Base-by-base conservation (phyloP, 1,140 invertebrate species). In the Hyphantria cunea region DNA sequence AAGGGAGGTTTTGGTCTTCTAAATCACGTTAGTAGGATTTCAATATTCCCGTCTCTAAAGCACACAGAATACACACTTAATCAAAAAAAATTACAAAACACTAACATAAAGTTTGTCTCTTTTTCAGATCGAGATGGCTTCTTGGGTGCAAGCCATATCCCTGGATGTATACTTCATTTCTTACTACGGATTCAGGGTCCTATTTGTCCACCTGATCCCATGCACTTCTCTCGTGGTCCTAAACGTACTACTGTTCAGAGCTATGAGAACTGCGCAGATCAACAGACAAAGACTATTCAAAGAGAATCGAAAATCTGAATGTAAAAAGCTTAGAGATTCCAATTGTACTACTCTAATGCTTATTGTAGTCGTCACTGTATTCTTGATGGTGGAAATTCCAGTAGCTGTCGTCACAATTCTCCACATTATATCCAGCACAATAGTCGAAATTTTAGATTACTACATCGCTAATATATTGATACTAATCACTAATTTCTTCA, bases 301-400 rank as follows among this genome's bases (percentile, higher is more conserved):
- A 58, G 96, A 97, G 78, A 97, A 96, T 82, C 93, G 95, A 60
- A 96, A 95, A 78, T 95, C 93, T 66, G 97, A 97, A 88, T 97
- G 95, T 85, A 95, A 95, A 83, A 96, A 95, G 74, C 90, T 96
- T 49, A 92, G 95, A 33, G 98, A 97, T 78, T 95, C 95, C 5
- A 98, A 98, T 78, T 98, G 96, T 78, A 98, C 97, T 0, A 98
- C 97, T 0, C 84, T 98, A 6, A 98, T 99, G 97, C 90, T 99
- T 3, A 98, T 98, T n/a, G 96, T 97, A 3, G 97, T 99, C 0
- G 97, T 99, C 0, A 96, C 96, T 0, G 96, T 98, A 0, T 98
- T 99, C 82, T 91, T 99, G 0, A 91, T 96, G 60, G 97, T 98
- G 0, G 98, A 99, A 84, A 96, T 98, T 60, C 98, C 98, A 0